Percentiles rank a stretch among this genome's conserved stretches.
phyloP scores from a whole-genome alignment of 2,888 invertebrate genomes.

The Mythimna pallens region DNA sequence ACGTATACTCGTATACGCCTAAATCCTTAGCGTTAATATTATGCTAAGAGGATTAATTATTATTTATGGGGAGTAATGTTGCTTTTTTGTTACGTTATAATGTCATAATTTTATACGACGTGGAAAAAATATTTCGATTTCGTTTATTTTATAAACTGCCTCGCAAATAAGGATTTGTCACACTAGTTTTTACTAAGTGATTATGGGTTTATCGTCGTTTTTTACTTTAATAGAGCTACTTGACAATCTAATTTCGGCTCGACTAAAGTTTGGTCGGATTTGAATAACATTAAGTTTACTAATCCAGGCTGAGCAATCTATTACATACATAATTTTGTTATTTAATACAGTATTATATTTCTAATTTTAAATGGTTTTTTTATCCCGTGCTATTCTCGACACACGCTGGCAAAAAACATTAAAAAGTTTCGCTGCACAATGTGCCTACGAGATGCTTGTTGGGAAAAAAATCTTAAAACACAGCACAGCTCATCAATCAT shows the following conservation, averaged over 20 bases:
- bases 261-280: slow-evolving; percentile 40
- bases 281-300: slow-evolving; percentile 52
- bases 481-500: slow-evolving; percentile 64
- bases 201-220: slow-evolving; percentile 38
- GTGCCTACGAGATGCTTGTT: slow-evolving; percentile 25
- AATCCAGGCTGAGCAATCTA: slow-evolving; percentile 29
- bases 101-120: slow-evolving; percentile 71
- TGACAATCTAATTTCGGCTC: slow-evolving; percentile 53
- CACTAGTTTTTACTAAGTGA: slow-evolving; percentile 51
- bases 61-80: slow-evolving; percentile 81
- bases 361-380: slow-evolving; percentile 1
- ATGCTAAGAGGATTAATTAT: slow-evolving; percentile 85
- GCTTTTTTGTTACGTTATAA: slow-evolving; percentile 75
- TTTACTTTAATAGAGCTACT: slow-evolving; percentile 48
- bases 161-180: slow-evolving; percentile 65
- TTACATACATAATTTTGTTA: slow-evolving; percentile 10
- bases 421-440: slow-evolving; percentile 9
- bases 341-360: slow-evolving; percentile 4
- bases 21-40: slow-evolving; percentile 81
- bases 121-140: slow-evolving; percentile 39
- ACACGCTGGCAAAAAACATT: slow-evolving; percentile 23
- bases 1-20: slow-evolving; percentile 65
- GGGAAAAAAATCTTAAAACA: slow-evolving; percentile 46
- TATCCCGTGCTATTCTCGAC: neutral
- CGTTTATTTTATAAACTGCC: slow-evolving; percentile 40